phyloP scores from a whole-genome alignment of 2,113 vertebrate genomes.

The Xyliphius kryptos region DNA sequence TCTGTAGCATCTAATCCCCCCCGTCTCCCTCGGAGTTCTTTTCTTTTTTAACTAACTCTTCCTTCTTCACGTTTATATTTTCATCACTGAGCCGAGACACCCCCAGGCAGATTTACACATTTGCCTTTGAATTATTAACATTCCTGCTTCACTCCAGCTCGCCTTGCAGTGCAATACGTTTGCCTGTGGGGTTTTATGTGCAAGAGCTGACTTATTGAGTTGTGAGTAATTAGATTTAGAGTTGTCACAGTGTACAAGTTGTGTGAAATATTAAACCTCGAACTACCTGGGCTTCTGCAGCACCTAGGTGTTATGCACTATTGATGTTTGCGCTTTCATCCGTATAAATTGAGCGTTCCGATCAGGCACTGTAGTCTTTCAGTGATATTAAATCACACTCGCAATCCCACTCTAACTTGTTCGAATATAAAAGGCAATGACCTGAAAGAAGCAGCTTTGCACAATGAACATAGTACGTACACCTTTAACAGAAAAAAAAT shows the following conservation, averaged over 20 bases:
- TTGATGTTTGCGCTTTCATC: constrained; percentile 6
- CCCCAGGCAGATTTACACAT: constrained; percentile 3
- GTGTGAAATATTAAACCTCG: constrained; percentile 10
- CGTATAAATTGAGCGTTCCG: neutral
- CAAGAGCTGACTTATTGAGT: constrained; percentile 22
- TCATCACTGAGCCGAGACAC: neutral
- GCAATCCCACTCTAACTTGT: no score
- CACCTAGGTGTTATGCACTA: neutral
- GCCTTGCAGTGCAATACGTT: constrained; percentile 8
- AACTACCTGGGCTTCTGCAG: neutral
- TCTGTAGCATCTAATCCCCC: constrained; percentile 17
- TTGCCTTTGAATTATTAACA: constrained; percentile 30
- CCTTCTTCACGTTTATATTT: constrained; percentile 1
- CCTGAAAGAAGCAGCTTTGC: no score
- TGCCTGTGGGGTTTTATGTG: constrained; percentile 17
- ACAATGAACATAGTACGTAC: no score
- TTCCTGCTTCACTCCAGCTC: constrained; percentile 22
- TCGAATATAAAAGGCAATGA: no score
- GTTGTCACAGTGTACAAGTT: constrained; percentile 16
- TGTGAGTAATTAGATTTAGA: constrained; percentile 30
- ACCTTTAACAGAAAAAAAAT: no score
- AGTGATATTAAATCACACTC: no score
- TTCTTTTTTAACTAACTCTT: constrained; percentile 4
- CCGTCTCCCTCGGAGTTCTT: neutral
- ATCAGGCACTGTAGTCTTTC: no score